These are phyloP conservation scores for Epirrhoe tristata DNA, from an alignment of 2,888 invertebrate genomes.

Conservation along the genomic window DNA sequence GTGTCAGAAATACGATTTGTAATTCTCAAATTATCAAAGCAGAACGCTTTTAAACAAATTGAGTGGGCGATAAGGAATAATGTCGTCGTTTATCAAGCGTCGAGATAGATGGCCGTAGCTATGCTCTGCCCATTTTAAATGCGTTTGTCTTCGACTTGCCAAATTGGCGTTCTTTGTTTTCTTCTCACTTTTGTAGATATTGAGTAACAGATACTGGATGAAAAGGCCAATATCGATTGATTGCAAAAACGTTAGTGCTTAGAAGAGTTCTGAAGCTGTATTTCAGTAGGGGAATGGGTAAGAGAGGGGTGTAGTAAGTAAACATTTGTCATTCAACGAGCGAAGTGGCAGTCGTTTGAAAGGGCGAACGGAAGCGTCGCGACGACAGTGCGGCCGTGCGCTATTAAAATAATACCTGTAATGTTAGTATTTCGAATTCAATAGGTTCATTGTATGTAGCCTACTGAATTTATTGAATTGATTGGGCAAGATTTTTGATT, in stretches of 20 bases:
- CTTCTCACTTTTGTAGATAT: constrained; percentile 66
- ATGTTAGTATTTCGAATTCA: constrained; percentile 6
- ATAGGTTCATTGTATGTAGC: not conserved
- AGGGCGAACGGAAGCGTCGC: constrained; percentile 48
- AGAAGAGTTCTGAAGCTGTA: constrained; percentile 54
- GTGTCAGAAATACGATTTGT: constrained; percentile 83
- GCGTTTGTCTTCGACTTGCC: constrained; percentile 84
- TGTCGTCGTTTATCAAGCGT: constrained; percentile 85
- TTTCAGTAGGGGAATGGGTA: constrained; percentile 57
- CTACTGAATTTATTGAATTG: not conserved
- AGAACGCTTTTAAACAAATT: constrained; percentile 85
- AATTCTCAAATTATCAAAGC: constrained; percentile 85
- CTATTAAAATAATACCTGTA: constrained; percentile 42
- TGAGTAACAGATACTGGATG: constrained; percentile 50
- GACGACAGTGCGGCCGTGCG: constrained; percentile 45
- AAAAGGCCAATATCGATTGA: constrained; percentile 54
- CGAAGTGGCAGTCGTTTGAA: constrained; percentile 57
- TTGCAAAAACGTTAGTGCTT: constrained; percentile 50
- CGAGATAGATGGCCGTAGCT: constrained; percentile 82
- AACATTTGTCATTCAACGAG: constrained; percentile 73
- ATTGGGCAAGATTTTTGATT: not conserved
- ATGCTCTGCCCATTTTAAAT: constrained; percentile 85
- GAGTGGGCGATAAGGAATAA: constrained; percentile 86
- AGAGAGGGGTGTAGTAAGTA: constrained; percentile 64
- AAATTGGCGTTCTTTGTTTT: constrained; percentile 82